Percentiles rank a stretch among this genome's conserved stretches.
Conservation (phyloP, 2,888 invertebrate genomes). For the Zonitis immaculata region DNA sequence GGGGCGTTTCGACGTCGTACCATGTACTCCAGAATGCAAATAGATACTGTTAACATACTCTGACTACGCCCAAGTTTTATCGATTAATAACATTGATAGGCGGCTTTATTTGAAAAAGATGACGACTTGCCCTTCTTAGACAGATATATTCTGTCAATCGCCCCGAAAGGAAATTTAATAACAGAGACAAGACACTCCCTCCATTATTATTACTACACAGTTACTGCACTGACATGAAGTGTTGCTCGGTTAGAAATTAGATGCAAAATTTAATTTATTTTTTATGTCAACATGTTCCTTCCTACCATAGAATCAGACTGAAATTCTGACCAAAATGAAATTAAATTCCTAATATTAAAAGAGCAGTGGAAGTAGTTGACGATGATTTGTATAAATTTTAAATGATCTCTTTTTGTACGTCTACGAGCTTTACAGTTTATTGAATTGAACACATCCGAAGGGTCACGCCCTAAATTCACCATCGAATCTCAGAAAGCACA, state of each 20-base stretch:
- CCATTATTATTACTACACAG: constrained; percentile 2
- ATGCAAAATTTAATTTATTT: constrained; percentile 16
- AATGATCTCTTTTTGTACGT: not conserved
- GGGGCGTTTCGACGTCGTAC: constrained; percentile 34
- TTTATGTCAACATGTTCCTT: constrained; percentile 12
- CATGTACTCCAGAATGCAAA: constrained; percentile 41
- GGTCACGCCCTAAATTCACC: constrained; percentile 15
- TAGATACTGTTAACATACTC: constrained; percentile 40
- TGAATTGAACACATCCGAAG: constrained; percentile 7
- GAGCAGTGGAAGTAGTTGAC: too few relatives aligned
- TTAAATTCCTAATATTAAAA: too few relatives aligned
- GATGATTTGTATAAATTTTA: not conserved
- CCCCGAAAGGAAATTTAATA: constrained; percentile 15
- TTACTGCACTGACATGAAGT: constrained; percentile 8
- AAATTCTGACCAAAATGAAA: too few relatives aligned
- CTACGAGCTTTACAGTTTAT: constrained; percentile 8
- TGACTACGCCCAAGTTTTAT: constrained; percentile 37
- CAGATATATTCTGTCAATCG: constrained; percentile 24
- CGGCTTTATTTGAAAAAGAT: constrained; percentile 11
- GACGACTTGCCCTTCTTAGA: constrained; percentile 12
- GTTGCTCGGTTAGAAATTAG: constrained; percentile 1
- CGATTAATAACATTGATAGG: constrained; percentile 34
- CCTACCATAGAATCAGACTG: not conserved
- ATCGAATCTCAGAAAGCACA: constrained; percentile 19
- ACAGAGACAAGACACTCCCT: constrained; percentile 11